phyloP scores from a whole-genome alignment of 2,797 vertebrate species.

The Lemur catta region DNA sequence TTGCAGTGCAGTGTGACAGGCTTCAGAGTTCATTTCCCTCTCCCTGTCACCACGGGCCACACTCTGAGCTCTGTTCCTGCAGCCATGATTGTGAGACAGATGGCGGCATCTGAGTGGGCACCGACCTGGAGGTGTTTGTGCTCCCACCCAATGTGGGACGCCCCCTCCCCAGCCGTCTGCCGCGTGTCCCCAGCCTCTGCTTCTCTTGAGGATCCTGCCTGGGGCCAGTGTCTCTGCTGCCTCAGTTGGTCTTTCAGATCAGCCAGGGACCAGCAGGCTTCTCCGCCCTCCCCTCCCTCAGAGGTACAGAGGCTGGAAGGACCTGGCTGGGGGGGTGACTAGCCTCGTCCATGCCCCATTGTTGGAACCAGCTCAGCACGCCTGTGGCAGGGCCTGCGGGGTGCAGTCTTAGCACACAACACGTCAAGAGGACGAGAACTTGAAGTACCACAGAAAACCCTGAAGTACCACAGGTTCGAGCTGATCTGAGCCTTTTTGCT shows the following conservation, averaged over 20 bases:
- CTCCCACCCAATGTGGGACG: not conserved
- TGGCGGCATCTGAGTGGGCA: not conserved
- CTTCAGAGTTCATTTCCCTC: not conserved
- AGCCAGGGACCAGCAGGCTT: not conserved
- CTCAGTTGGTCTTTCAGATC: not conserved
- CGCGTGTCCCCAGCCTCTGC: not conserved
- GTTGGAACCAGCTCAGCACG: not conserved
- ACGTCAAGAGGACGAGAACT: not conserved
- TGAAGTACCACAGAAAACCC: not conserved
- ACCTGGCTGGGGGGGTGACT: not conserved
- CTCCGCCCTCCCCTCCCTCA: not conserved
- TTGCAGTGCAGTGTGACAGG: not conserved
- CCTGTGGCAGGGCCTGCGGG: not conserved
- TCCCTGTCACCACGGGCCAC: not conserved
- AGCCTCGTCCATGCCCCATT: no score
- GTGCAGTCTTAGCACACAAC: accelerated
- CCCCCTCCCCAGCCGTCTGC: no score
- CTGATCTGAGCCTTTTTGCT: not conserved
- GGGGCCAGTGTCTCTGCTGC: not conserved
- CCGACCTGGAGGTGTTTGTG: not conserved
- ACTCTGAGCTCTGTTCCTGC: not conserved
- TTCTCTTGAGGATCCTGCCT: not conserved
- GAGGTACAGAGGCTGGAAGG: not conserved
- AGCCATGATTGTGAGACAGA: not conserved
- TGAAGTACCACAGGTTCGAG: not conserved